phyloP scores from a whole-genome alignment of 2,113 vertebrate genomes.

The Misgurnus mizolepis region DNA sequence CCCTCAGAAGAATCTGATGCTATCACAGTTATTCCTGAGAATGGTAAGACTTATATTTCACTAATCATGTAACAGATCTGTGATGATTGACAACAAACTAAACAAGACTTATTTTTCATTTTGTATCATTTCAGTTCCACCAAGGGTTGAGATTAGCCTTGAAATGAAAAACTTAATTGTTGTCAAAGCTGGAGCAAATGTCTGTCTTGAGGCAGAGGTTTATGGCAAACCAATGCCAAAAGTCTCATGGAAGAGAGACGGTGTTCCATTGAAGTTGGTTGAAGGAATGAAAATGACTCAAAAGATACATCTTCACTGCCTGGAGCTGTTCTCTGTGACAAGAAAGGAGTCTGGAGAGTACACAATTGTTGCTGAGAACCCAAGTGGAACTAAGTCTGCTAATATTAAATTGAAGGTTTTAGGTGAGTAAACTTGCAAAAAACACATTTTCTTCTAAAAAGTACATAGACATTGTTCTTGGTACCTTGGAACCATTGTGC shows the following conservation, averaged over 20 bases:
- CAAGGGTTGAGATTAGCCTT: slow-evolving; percentile 89
- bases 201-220: slow-evolving; percentile 88
- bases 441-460: background rate
- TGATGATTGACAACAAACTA: background rate
- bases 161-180: slow-evolving; percentile 91
- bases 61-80: background rate
- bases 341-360: slow-evolving; percentile 96
- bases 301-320: slow-evolving; percentile 83
- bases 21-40: slow-evolving; percentile 87
- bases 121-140: slow-evolving; percentile 81
- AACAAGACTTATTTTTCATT: slow-evolving; percentile 4
- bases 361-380: slow-evolving; percentile 90
- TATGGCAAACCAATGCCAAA: slow-evolving; percentile 93
- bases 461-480: background rate
- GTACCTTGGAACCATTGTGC: background rate
- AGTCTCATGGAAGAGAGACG: slow-evolving; percentile 90
- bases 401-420: slow-evolving; percentile 95
- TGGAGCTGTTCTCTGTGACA: slow-evolving; percentile 91
- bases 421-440: slow-evolving; percentile 74
- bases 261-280: slow-evolving; percentile 74
- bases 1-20: slow-evolving; percentile 95
- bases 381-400: slow-evolving; percentile 89
- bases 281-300: slow-evolving; percentile 91
- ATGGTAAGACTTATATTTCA: slow-evolving; percentile 76
- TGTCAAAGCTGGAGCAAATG: slow-evolving; percentile 93